Percentiles rank a stretch among this genome's conserved stretches.
Evolutionary conservation across 1,140 invertebrate species (phyloP).

Genomic region (Lamellibrachia luymesi): DNA sequence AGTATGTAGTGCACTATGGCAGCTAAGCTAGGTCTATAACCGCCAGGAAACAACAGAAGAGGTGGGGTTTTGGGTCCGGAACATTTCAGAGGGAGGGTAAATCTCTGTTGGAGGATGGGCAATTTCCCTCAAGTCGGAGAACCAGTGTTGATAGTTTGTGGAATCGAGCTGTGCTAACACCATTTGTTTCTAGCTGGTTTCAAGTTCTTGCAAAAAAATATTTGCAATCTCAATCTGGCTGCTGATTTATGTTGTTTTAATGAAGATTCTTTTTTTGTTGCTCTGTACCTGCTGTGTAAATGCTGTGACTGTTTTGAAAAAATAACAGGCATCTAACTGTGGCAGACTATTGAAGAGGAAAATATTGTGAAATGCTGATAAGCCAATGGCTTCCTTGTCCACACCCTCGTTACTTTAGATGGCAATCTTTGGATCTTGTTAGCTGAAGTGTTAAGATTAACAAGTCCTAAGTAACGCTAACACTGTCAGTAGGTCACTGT

Average conservation of each 20-base stretch:
- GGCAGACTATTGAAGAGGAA: too few species aligned
- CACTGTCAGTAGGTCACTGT: background rate
- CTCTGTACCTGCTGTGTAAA: too few species aligned
- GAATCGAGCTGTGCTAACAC: background rate
- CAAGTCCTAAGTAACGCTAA: background rate
- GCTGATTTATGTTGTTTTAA: too few species aligned
- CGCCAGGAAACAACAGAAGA: background rate
- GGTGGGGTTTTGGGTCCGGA: background rate
- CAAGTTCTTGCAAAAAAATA: background rate
- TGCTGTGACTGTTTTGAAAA: too few species aligned
- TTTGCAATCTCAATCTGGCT: background rate
- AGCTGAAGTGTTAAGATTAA: too few species aligned
- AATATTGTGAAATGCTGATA: too few species aligned
- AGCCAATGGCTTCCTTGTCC: too few species aligned
- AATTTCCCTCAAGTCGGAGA: background rate
- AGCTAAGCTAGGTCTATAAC: background rate
- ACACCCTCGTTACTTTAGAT: too few species aligned
- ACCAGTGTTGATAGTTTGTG: background rate
- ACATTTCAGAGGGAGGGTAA: background rate
- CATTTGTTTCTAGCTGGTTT: background rate
- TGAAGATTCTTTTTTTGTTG: too few species aligned
- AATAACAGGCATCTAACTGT: too few species aligned
- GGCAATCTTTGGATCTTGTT: too few species aligned
- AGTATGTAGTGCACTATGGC: background rate
- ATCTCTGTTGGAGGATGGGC: background rate